Evolutionary conservation across 2,888 invertebrate genomes (phyloP).

Genomic region (Scaptomyza reducta): DNA sequence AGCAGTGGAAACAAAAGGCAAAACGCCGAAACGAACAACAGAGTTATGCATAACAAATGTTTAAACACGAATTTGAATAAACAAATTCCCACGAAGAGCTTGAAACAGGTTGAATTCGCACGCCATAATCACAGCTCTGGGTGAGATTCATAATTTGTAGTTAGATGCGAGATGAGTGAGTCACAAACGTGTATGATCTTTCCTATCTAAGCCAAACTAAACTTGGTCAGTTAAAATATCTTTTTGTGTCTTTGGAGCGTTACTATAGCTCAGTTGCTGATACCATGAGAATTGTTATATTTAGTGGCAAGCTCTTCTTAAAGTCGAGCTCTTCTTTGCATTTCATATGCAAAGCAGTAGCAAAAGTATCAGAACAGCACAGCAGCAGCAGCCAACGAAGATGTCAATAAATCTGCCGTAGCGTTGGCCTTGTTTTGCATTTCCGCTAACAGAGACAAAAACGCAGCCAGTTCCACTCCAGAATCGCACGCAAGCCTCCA

Average conservation of each 20-base stretch:
- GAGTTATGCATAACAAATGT: constrained; percentile 73
- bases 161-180: constrained; percentile 37
- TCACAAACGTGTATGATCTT: constrained; percentile 3
- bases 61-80: constrained; percentile 69
- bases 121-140: constrained; percentile 23
- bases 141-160: constrained; percentile 77
- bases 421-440: constrained; percentile 80
- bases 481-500: constrained; percentile 63
- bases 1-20: constrained; percentile 49
- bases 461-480: constrained; percentile 37
- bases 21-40: constrained; percentile 50
- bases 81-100: constrained; percentile 69
- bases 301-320: constrained; percentile 27
- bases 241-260: constrained; percentile 39
- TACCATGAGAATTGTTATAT: constrained; percentile 40
- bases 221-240: constrained; percentile 18
- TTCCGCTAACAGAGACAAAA: constrained; percentile 73
- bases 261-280: constrained; percentile 64
- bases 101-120: constrained; percentile 62
- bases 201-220: neutral
- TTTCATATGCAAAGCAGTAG: constrained; percentile 73
- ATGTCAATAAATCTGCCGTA: constrained; percentile 82
- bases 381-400: constrained; percentile 63
- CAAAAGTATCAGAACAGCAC: constrained; percentile 14
- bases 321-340: constrained; percentile 39